Evolutionary conservation across 2,888 invertebrate species (phyloP).

Genomic region (Ectemnius continuus): DNA sequence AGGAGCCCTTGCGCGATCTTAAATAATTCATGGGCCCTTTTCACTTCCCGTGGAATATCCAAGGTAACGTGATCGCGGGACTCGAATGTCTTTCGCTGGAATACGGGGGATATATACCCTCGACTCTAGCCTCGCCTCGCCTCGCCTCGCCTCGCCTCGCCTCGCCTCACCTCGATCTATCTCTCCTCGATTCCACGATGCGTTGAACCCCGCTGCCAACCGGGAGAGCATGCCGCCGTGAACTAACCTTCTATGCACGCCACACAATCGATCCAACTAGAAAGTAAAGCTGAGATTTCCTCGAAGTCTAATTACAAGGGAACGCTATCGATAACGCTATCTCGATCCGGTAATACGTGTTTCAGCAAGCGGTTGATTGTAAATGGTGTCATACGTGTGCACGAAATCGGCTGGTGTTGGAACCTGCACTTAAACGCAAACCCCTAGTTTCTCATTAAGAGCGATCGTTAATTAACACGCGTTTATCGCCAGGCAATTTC

Average conservation of each 20-base stretch:
- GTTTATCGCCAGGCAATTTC: slow-evolving; percentile 19
- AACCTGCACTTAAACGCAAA: slow-evolving; percentile 35
- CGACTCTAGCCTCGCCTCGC: background rate
- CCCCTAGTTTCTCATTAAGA: slow-evolving; percentile 29
- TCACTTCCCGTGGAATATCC: slow-evolving; percentile 39
- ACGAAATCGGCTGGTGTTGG: background rate
- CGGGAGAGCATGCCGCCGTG: no score
- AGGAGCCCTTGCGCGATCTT: slow-evolving; percentile 53
- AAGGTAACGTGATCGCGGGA: slow-evolving; percentile 19
- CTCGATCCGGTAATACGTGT: slow-evolving; percentile 35
- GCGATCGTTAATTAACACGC: slow-evolving; percentile 51
- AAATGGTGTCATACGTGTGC: background rate
- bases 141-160: no score
- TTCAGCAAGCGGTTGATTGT: background rate
- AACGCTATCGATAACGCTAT: slow-evolving; percentile 42
- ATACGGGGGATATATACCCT: slow-evolving; percentile 1
- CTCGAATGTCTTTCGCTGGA: background rate
- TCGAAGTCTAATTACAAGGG: slow-evolving; percentile 37
- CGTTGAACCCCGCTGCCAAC: no score
- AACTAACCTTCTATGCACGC: no score
- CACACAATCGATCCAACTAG: background rate
- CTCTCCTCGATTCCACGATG: no score
- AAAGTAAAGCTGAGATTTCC: background rate
- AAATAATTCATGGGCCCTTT: slow-evolving; percentile 72
- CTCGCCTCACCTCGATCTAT: no score